Conservation (phyloP, 37 sponge, comb jelly and placozoan species). For the Mnemiopsis leidyi region DNA sequence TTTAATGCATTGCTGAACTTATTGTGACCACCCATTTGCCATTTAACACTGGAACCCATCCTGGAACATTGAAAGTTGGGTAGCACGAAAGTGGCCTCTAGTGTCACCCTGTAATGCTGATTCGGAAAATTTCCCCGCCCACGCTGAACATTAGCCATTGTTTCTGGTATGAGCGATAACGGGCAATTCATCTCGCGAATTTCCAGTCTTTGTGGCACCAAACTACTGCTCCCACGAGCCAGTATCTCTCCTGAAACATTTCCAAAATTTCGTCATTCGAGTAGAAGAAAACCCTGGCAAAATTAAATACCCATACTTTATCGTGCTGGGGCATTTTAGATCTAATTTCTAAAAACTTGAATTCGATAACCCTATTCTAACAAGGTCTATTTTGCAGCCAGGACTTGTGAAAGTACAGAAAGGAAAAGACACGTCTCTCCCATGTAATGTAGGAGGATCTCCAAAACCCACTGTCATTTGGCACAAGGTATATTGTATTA, state of each 20-base stretch:
- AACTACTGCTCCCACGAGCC: not conserved
- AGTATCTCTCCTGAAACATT: too few species aligned
- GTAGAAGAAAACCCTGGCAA: too few species aligned
- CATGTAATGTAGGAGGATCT: conserved; percentile 26
- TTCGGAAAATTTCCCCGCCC: not conserved
- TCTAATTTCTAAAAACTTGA: too few species aligned
- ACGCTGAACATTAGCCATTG: not conserved
- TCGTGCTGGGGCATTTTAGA: too few species aligned
- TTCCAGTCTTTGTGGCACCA: not conserved
- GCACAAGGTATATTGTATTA: conserved; percentile 28
- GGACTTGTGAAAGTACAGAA: not conserved
- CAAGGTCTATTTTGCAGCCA: not conserved
- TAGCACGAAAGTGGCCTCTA: not conserved
- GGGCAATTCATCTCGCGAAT: not conserved
- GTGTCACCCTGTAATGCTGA: not conserved
- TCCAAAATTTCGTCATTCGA: too few species aligned
- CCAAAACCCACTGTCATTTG: conserved; percentile 49
- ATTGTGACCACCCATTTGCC: not conserved
- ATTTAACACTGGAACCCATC: not conserved
- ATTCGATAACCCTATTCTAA: too few species aligned
- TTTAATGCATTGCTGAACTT: not conserved
- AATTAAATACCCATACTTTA: too few species aligned
- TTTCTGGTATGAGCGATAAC: not conserved
- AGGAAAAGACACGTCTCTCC: conserved; percentile 37
- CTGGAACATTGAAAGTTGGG: not conserved